Conservation (phyloP, 2,888 invertebrate species). For the Coremacera marginata region DNA sequence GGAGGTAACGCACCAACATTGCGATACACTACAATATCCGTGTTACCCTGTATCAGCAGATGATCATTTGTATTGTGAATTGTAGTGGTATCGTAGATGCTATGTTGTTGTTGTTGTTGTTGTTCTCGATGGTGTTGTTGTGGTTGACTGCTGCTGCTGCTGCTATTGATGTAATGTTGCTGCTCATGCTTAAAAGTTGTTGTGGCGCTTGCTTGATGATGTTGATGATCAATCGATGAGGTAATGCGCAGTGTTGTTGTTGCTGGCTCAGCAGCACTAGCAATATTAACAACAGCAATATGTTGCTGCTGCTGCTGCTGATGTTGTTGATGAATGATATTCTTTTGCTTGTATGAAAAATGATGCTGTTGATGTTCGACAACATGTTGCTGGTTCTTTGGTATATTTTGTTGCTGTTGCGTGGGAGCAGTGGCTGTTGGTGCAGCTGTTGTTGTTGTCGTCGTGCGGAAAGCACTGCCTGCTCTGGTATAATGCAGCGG, state of each 20-base stretch:
- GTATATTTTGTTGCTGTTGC: constrained; percentile 40
- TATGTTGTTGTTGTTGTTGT: constrained; percentile 52
- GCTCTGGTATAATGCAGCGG: constrained; percentile 17
- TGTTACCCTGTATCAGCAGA: constrained; percentile 64
- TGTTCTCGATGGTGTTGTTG: constrained; percentile 44
- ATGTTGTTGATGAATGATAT: constrained; percentile 44
- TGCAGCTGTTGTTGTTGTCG: constrained; percentile 41
- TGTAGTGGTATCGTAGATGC: constrained; percentile 48
- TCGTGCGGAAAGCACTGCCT: neutral
- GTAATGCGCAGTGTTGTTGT: constrained; percentile 50
- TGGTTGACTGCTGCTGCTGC: constrained; percentile 39
- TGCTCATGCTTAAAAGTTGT: constrained; percentile 32
- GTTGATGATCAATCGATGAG: constrained; percentile 49
- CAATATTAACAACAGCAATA: constrained; percentile 20
- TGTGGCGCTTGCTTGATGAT: constrained; percentile 1
- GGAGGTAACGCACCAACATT: constrained; percentile 63
- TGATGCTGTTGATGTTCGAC: constrained; percentile 48
- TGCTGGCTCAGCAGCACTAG: constrained; percentile 37
- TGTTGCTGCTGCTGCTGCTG: constrained; percentile 50
- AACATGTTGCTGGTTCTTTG: constrained; percentile 36
- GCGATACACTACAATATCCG: constrained; percentile 66
- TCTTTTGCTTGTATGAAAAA: constrained; percentile 46
- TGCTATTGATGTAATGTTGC: constrained; percentile 43
- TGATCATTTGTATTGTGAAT: constrained; percentile 58
- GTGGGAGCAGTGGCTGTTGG: constrained; percentile 43